A percentile compares a stretch with the other conserved stretches of the same genome.
Evolutionary conservation across 2,797 vertebrate species (phyloP).

Genomic region (Lindbergichthys nudifrons): DNA sequence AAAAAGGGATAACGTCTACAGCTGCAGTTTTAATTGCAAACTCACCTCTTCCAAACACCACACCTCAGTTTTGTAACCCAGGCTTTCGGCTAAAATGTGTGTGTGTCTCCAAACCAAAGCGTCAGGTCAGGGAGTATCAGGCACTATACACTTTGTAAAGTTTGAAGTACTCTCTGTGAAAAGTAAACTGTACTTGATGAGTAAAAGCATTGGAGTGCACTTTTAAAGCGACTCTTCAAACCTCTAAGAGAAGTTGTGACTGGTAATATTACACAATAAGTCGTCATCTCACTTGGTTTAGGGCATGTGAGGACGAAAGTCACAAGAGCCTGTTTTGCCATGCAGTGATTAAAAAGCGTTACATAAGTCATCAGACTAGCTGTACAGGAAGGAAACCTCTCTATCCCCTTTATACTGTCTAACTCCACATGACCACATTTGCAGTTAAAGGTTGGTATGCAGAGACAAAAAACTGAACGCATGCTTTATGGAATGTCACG

Average conservation of each 20-base stretch:
- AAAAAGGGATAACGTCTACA: too few species aligned
- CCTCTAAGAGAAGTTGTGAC: not conserved
- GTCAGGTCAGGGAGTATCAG: not conserved
- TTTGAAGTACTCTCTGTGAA: not conserved
- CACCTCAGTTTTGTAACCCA: too few species aligned
- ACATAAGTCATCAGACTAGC: conserved; percentile 51
- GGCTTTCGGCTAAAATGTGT: not conserved
- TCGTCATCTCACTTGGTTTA: conserved; percentile 3
- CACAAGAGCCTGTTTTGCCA: conserved; percentile 39
- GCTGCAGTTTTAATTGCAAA: too few species aligned
- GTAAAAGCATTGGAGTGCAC: not conserved
- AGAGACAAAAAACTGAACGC: not conserved
- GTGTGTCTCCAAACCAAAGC: not conserved
- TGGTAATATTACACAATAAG: conserved; percentile 20
- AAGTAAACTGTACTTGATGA: not conserved
- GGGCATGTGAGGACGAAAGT: conserved; percentile 27
- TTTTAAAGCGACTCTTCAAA: conserved; percentile 11
- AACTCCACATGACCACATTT: conserved; percentile 33
- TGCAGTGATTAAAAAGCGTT: conserved; percentile 1
- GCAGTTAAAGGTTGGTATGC: not conserved
- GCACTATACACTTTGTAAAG: not conserved
- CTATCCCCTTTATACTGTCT: not conserved
- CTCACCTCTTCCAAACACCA: too few species aligned
- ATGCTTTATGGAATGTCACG: conserved; percentile 31
- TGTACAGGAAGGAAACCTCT: conserved; percentile 46